phyloP scores from a whole-genome alignment of 2,113 vertebrate genomes.

The Podarcis muralis region DNA sequence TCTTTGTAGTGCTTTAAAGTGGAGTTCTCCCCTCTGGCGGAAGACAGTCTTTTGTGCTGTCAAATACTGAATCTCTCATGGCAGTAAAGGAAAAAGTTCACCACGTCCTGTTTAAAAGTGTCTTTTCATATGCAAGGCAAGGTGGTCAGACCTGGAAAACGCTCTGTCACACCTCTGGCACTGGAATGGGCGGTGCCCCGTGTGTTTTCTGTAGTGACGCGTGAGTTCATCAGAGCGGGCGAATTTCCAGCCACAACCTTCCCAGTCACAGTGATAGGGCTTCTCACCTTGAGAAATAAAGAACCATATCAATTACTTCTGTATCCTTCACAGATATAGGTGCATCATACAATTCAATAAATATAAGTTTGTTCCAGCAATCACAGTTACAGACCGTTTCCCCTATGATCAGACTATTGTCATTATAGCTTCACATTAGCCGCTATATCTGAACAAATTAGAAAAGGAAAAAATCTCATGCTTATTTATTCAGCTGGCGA shows the following conservation, averaged over 20 bases:
- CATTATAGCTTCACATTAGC: not conserved
- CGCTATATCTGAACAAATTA: not conserved
- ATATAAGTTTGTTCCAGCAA: not conserved
- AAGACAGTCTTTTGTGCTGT: slow-evolving; percentile 67
- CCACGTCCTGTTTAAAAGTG: slow-evolving; percentile 82
- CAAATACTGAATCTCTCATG: slow-evolving; percentile 79
- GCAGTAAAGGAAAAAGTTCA: slow-evolving; percentile 73
- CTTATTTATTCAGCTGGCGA: too few relatives aligned
- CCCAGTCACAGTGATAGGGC: slow-evolving; percentile 99
- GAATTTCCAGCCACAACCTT: slow-evolving; percentile 98
- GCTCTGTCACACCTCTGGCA: slow-evolving; percentile 97
- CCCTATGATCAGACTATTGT: not conserved
- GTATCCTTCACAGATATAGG: not conserved
- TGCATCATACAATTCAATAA: accelerated
- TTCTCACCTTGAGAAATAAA: slow-evolving; percentile 86
- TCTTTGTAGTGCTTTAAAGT: slow-evolving; percentile 76
- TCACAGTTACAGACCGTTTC: not conserved
- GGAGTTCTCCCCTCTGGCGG: slow-evolving; percentile 51
- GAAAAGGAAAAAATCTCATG: not conserved
- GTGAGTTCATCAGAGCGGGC: slow-evolving; percentile 98
- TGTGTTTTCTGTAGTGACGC: slow-evolving; percentile 98
- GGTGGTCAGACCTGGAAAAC: slow-evolving; percentile 97
- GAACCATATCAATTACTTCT: not conserved
- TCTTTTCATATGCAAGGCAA: slow-evolving; percentile 98
- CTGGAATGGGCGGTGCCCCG: slow-evolving; percentile 96